Conservation (phyloP, 2,797 vertebrate genomes). For the Carduelis carduelis region DNA sequence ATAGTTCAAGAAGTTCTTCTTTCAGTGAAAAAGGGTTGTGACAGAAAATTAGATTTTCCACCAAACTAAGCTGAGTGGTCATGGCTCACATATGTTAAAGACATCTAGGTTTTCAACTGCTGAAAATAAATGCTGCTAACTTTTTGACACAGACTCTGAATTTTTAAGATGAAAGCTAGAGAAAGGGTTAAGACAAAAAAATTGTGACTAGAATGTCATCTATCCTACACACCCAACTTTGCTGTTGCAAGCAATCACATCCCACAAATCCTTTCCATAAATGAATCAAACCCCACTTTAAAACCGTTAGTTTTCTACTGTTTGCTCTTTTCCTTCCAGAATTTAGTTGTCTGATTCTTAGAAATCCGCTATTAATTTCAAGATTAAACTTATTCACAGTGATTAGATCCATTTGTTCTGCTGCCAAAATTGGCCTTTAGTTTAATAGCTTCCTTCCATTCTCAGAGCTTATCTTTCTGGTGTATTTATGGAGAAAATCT, state of each 20-base stretch:
- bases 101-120: neutral
- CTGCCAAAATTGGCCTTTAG: slow-evolving; percentile 30
- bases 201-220: neutral
- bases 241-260: neutral
- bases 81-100: neutral
- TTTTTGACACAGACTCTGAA: neutral
- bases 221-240: neutral
- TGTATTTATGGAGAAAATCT: slow-evolving; percentile 22
- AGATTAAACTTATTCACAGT: slow-evolving; percentile 12
- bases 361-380: slow-evolving; percentile 39
- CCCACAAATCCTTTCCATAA: neutral
- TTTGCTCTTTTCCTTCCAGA: neutral
- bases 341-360: neutral
- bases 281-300: neutral
- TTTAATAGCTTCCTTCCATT: slow-evolving; percentile 7
- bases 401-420: slow-evolving; percentile 45
- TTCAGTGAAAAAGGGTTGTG: neutral
- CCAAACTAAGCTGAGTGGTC: neutral
- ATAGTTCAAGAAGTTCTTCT: neutral
- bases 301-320: neutral
- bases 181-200: neutral
- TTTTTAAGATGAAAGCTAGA: neutral
- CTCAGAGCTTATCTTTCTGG: slow-evolving; percentile 1
- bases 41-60: neutral
- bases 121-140: neutral